phyloP scores from a whole-genome alignment of 2,888 invertebrate species.

The Drosophila meridiana region DNA sequence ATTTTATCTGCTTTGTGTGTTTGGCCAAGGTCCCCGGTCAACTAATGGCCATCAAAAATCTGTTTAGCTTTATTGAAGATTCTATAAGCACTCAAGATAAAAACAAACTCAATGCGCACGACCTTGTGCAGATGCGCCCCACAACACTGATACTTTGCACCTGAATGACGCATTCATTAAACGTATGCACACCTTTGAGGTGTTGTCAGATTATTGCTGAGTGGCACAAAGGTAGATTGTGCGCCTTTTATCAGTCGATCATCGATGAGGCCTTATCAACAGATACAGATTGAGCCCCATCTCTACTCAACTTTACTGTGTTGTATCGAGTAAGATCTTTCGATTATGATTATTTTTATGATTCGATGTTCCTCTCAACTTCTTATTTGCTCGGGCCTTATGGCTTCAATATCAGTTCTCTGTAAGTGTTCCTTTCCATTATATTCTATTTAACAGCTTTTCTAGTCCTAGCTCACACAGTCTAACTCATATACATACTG shows the following conservation, averaged over 20 bases:
- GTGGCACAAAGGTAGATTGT: neutral
- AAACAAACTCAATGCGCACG: constrained; percentile 10
- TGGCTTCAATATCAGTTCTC: neutral
- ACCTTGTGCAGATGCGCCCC: neutral
- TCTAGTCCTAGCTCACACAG: too few relatives aligned
- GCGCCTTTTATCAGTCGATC: neutral
- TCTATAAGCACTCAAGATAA: constrained; percentile 18
- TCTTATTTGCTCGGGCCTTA: neutral
- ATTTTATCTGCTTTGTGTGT: constrained; percentile 10
- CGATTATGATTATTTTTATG: too few relatives aligned
- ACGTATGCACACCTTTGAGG: neutral
- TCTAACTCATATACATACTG: neutral
- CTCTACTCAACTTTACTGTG: too few relatives aligned
- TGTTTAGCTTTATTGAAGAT: constrained; percentile 12
- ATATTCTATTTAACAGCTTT: neutral
- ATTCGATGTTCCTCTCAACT: neutral
- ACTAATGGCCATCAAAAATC: constrained; percentile 29
- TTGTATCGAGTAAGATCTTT: too few relatives aligned
- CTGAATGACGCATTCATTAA: neutral
- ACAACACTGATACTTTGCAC: neutral
- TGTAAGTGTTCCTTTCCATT: neutral
- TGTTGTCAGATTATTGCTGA: neutral
- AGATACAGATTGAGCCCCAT: too few relatives aligned
- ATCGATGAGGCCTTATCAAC: too few relatives aligned
- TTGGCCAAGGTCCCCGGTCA: constrained; percentile 23